Percentiles rank a stretch among this genome's conserved stretches.
Evolutionary conservation across 2,888 invertebrate species (phyloP).

Genomic region (Chirona hameri): DNA sequence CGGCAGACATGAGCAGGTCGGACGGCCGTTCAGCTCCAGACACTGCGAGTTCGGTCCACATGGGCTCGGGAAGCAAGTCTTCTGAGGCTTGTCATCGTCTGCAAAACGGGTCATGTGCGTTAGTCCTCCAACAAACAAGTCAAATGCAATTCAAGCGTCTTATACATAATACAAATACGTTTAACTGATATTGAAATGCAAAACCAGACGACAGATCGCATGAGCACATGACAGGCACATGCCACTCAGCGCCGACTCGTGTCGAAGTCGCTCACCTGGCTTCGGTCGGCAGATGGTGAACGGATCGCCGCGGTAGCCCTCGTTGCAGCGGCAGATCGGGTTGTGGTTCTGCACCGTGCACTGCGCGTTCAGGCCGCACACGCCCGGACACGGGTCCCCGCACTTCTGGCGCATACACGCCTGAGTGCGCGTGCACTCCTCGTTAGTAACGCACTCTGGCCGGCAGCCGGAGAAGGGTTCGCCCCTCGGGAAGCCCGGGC

Average conservation of each 20-base stretch:
- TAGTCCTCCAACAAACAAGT: no score
- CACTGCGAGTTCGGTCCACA: conserved; percentile 82
- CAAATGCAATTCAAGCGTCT: no score
- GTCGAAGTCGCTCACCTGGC: conserved; percentile 29
- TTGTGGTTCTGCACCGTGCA: conserved; percentile 69
- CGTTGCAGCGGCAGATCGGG: conserved; percentile 63
- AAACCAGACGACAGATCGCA: no score
- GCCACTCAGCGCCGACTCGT: no score
- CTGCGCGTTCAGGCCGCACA: conserved; percentile 71
- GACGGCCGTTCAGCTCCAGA: conserved; percentile 62
- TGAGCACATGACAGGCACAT: no score
- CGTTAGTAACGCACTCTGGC: conserved; percentile 77
- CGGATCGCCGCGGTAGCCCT: conserved; percentile 71
- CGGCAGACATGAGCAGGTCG: conserved; percentile 58
- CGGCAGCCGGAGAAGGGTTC: conserved; percentile 70
- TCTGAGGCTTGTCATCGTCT: background rate
- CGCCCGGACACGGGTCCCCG: conserved; percentile 54
- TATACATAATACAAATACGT: no score
- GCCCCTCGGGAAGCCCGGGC: conserved; percentile 68
- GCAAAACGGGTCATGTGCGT: background rate
- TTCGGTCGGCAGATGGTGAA: conserved; percentile 61
- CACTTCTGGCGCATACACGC: conserved; percentile 82
- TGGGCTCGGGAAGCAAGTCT: conserved; percentile 47
- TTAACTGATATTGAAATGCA: no score
- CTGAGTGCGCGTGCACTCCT: conserved; percentile 72